phyloP scores from a whole-genome alignment of 2,888 invertebrate genomes.

The Sinohyriopsis cumingii region DNA sequence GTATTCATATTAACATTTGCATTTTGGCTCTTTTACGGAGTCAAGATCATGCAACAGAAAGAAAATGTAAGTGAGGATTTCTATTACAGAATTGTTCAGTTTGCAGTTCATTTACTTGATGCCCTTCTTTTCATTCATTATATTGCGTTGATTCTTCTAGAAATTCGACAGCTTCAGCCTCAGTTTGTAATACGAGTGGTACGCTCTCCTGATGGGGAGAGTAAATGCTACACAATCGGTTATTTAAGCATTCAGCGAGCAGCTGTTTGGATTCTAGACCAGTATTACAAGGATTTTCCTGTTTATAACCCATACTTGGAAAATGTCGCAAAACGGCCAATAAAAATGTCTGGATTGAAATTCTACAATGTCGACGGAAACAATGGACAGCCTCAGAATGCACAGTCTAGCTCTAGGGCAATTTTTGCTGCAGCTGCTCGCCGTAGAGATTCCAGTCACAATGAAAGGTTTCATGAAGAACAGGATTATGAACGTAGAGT shows the following conservation, averaged over 20 bases:
- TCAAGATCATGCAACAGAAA: slow-evolving; percentile 78
- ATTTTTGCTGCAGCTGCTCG: slow-evolving; percentile 82
- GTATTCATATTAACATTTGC: slow-evolving; percentile 94
- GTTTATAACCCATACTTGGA: slow-evolving; percentile 92
- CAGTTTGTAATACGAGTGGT: slow-evolving; percentile 83
- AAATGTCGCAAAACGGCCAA: slow-evolving; percentile 57
- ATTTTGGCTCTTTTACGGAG: slow-evolving; percentile 98
- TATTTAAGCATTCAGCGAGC: slow-evolving; percentile 92
- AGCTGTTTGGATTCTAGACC: slow-evolving; percentile 94
- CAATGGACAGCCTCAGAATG: slow-evolving; percentile 45
- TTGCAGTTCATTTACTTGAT: slow-evolving; percentile 93
- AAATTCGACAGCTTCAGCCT: slow-evolving; percentile 92
- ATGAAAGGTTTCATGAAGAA: slow-evolving; percentile 96
- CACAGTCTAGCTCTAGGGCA: slow-evolving; percentile 62
- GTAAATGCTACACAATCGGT: slow-evolving; percentile 82
- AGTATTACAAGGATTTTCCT: slow-evolving; percentile 94
- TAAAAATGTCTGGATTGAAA: slow-evolving; percentile 76
- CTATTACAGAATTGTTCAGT: slow-evolving; percentile 91
- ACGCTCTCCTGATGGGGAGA: slow-evolving; percentile 95
- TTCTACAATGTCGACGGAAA: slow-evolving; percentile 95
- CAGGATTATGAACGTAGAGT: slow-evolving; percentile 96
- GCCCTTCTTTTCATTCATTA: slow-evolving; percentile 96
- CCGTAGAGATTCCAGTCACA: slow-evolving; percentile 92
- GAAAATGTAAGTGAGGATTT: slow-evolving; percentile 23
- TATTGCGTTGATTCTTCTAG: slow-evolving; percentile 91